These are phyloP conservation scores for Agriopis aurantiaria DNA, from an alignment of 2,888 invertebrate species.

Conservation along the genomic window DNA sequence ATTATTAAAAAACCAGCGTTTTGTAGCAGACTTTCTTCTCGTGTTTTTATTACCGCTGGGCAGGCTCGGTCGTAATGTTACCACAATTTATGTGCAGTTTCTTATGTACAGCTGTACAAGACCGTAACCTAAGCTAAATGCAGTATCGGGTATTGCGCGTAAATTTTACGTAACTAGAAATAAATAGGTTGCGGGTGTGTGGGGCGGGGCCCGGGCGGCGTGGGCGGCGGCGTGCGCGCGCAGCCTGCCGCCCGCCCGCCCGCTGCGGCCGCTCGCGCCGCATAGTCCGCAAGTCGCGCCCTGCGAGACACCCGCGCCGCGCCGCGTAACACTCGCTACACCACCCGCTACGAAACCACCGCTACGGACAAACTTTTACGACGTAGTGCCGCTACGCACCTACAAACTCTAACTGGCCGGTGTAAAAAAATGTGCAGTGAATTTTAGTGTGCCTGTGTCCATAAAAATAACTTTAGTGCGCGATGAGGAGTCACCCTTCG, in stretches of 20 bases:
- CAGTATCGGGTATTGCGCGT: slow-evolving; percentile 85
- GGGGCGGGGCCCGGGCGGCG: slow-evolving; percentile 78
- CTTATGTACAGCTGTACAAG: slow-evolving; percentile 47
- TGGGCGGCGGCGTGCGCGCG: slow-evolving; percentile 82
- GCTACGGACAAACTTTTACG: slow-evolving; percentile 78
- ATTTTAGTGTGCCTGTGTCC: slow-evolving; percentile 68
- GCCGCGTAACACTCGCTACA: slow-evolving; percentile 59
- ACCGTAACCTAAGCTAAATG: slow-evolving; percentile 78
- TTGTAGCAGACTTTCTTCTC: neutral
- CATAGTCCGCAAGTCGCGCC: slow-evolving; percentile 79
- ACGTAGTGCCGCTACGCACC: slow-evolving; percentile 66
- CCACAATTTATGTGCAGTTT: slow-evolving; percentile 50
- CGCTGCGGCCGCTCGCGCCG: slow-evolving; percentile 60
- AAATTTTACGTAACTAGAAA: slow-evolving; percentile 87
- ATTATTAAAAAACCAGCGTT: neutral
- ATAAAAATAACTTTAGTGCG: slow-evolving; percentile 71
- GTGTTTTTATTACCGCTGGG: slow-evolving; percentile 42
- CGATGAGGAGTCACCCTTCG: slow-evolving; percentile 75
- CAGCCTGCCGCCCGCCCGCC: slow-evolving; percentile 56
- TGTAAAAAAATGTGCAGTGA: slow-evolving; percentile 72
- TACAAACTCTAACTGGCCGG: slow-evolving; percentile 56
- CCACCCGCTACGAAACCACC: slow-evolving; percentile 54
- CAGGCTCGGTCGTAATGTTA: slow-evolving; percentile 36
- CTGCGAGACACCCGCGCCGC: slow-evolving; percentile 79
- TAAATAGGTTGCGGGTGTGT: slow-evolving; percentile 86